Evolutionary conservation across 1,140 invertebrate species (phyloP).

Genomic region (Lutraria rhynchaena): DNA sequence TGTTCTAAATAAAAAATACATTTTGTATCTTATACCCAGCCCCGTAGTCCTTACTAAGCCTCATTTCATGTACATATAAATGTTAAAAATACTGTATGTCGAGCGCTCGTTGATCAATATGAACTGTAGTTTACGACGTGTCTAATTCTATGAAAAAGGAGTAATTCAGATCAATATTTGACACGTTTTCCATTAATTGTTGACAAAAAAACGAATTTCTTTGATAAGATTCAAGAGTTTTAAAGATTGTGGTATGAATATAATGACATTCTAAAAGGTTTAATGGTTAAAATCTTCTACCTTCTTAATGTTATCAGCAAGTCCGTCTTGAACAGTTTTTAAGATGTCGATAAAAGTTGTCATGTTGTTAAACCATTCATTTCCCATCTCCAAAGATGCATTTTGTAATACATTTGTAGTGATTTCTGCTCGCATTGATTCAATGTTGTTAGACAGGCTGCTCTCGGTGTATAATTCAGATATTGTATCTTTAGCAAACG

Average conservation of each 20-base stretch:
- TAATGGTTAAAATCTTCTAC: constrained; percentile 11
- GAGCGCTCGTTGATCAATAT: too few relatives aligned
- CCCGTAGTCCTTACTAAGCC: too few relatives aligned
- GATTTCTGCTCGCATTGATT: constrained; percentile 11
- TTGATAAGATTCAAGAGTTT: not conserved
- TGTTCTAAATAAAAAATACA: too few relatives aligned
- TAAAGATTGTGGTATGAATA: not conserved
- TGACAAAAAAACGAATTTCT: not conserved
- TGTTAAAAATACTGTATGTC: too few relatives aligned
- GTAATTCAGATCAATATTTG: too few relatives aligned
- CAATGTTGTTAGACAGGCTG: not conserved
- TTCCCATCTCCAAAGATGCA: constrained; percentile 11
- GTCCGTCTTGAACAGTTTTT: constrained; percentile 25
- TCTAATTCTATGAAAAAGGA: too few relatives aligned
- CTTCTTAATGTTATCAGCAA: constrained; percentile 46
- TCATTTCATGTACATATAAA: too few relatives aligned
- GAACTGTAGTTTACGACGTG: too few relatives aligned
- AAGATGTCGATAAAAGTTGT: constrained; percentile 59
- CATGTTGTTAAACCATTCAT: constrained; percentile 63
- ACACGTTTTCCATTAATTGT: too few relatives aligned
- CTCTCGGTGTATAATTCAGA: not conserved
- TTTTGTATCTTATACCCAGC: too few relatives aligned
- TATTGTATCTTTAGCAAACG: not conserved
- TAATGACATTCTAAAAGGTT: not conserved
- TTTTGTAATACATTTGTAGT: not conserved